Percentiles rank a stretch among this genome's conserved stretches.
Conservation (phyloP, 2,113 vertebrate genomes). For the cat (Felis catus) region DNA sequence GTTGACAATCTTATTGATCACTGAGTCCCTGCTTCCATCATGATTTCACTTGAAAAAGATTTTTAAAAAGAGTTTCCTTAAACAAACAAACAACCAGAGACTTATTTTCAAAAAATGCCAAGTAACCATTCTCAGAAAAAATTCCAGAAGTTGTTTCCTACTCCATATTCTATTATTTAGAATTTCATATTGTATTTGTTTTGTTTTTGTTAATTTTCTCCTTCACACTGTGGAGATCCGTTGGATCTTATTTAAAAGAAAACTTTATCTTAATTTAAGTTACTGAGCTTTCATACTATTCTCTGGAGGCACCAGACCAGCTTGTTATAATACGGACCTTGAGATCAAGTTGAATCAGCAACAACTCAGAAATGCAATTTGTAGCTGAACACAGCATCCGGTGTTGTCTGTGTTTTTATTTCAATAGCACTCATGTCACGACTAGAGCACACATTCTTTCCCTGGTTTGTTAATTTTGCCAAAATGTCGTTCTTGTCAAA, state of each 20-base stretch:
- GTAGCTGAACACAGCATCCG: neutral
- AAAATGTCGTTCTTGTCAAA: conserved; percentile 63
- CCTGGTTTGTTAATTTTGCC: conserved; percentile 45
- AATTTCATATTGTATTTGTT: neutral
- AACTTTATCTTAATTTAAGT: conserved; percentile 58
- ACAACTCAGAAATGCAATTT: neutral
- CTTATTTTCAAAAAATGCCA: conserved; percentile 7
- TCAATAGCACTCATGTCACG: neutral
- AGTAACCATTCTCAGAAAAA: neutral
- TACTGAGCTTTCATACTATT: neutral
- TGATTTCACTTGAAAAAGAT: neutral
- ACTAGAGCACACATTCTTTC: neutral
- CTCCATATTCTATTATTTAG: conserved; percentile 18
- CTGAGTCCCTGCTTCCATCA: neutral
- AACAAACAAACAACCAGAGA: neutral
- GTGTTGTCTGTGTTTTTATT: neutral
- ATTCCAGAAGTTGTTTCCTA: neutral
- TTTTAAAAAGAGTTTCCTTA: neutral
- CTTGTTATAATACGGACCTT: neutral
- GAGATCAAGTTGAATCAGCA: conserved; percentile 43
- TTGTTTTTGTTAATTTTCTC: neutral
- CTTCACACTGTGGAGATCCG: neutral
- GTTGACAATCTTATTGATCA: neutral
- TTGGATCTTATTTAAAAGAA: conserved; percentile 32
- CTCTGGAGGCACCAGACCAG: neutral